Evolutionary conservation across 64 coral and sea anemone species (phyloP), one percentile per base, ranked within the genome.

Genomic region (Trachythela sp.): DNA sequence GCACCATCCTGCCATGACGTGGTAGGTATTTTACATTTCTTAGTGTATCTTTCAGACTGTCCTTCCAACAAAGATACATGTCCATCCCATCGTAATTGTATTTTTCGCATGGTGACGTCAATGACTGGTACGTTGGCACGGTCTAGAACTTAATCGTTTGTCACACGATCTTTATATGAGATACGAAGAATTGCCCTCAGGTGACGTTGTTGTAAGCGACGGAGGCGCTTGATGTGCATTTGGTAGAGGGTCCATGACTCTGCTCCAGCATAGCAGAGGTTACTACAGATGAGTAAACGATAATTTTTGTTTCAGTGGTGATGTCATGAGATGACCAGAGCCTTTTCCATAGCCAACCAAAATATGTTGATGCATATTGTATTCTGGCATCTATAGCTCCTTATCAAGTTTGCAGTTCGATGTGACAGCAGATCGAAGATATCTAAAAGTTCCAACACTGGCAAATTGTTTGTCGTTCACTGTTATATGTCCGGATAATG

Each of bases 121-220:
- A 71, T 86, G 42, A 84, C 77, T 30, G 45, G 42, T n/a, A 3
- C 37, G 20, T 67, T 88, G 0, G 54, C 75, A 20, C 70, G 37
- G 36, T 70, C 17, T 59, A 87, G 48, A 4, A 87, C 67, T 17
- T 71, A 60, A 13, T 40, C 39, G 18, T 91, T 86, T 1, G 86
- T 33, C 38, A 22, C 41, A 27, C 31, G 49, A 18, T 88, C 85
- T 64, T 68, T 33, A 48, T 48, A 92, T 30, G 18, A 38, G 24
- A 92, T 88, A 24, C 35, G 39, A 22, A 84, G 31, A 48, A 84
- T 70, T 27, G 40, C 70, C 26, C 30, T 86, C 1, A 90, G 88
- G 30, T 36, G 83, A 43, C 88, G 13, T 87, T 68, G 45, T 30
- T 93, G 84, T 33, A 93, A 93, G 20, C 83, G 71, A 36, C 83